These are phyloP conservation scores for Sinodicranocentrus sp. DNA, from an alignment of 2,888 invertebrate species.

Conservation along the genomic window DNA sequence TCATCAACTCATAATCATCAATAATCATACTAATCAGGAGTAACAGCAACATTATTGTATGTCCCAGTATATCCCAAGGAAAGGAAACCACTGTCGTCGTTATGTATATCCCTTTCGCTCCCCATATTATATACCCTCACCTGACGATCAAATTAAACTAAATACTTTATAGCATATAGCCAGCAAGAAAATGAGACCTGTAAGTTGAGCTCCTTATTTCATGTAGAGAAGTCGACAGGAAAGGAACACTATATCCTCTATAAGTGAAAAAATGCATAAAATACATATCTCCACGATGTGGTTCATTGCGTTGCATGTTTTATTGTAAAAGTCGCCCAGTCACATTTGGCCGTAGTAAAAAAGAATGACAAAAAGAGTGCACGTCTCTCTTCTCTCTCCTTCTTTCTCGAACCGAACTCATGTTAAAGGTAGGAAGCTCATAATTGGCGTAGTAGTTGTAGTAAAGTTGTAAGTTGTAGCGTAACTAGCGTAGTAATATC, in stretches of 20 bases:
- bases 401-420: not conserved
- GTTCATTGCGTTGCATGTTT: not conserved
- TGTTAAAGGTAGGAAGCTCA: slow-evolving; percentile 7
- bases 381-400: not conserved
- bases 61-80: slow-evolving; percentile 40
- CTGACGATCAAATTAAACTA: slow-evolving; percentile 53
- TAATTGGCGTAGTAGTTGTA: slow-evolving; percentile 36
- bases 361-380: slow-evolving; percentile 45
- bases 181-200: too few relatives aligned
- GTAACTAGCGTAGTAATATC: slow-evolving; percentile 29
- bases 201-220: too few relatives aligned
- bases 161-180: not conserved
- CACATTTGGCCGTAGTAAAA: slow-evolving; percentile 33
- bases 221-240: not conserved
- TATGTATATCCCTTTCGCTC: slow-evolving; percentile 37
- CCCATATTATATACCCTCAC: slow-evolving; percentile 40
- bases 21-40: slow-evolving; percentile 62
- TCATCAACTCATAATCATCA: slow-evolving; percentile 66
- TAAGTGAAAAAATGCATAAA: not conserved
- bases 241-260: too few relatives aligned
- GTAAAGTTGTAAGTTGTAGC: slow-evolving; percentile 30
- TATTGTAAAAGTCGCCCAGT: slow-evolving; percentile 34
- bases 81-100: slow-evolving; percentile 23
- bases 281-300: not conserved
- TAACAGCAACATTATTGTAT: slow-evolving; percentile 56